A percentile compares a stretch with the other conserved stretches of the same genome.
Conservation (phyloP, 2,888 invertebrate genomes). For the Petrolisthes manimaculis region DNA sequence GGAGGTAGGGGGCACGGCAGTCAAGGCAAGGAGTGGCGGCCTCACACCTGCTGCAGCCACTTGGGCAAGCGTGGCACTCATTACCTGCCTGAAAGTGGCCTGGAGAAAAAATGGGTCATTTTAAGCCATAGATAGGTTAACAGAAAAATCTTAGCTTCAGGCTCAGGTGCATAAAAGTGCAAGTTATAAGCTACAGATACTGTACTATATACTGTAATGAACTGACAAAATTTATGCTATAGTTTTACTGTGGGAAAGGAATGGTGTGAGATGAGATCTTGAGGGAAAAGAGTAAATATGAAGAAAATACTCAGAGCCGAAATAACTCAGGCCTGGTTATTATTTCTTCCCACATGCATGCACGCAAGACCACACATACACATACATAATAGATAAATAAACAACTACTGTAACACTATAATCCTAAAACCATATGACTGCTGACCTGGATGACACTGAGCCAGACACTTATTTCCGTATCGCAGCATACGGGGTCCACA, state of each 20-base stretch:
- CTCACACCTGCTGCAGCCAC: slow-evolving; percentile 56
- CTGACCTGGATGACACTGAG: slow-evolving; percentile 59
- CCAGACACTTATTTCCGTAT: slow-evolving; percentile 55
- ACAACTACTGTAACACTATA: no score
- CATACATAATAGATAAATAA: no score
- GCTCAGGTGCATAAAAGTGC: not conserved
- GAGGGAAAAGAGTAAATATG: no score
- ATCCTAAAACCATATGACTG: no score
- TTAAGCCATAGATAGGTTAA: not conserved
- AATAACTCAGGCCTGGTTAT: not conserved
- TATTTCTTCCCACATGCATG: not conserved
- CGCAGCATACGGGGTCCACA: slow-evolving; percentile 47
- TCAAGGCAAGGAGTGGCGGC: slow-evolving; percentile 31
- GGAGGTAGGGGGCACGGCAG: slow-evolving; percentile 57
- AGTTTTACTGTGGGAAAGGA: no score
- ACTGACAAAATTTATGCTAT: no score
- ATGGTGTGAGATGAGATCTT: no score
- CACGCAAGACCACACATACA: no score
- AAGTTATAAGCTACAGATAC: not conserved
- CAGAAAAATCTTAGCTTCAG: not conserved
- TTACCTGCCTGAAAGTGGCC: slow-evolving; percentile 33
- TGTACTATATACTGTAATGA: no score
- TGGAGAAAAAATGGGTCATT: not conserved
- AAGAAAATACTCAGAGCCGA: not conserved
- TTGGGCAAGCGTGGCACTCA: slow-evolving; percentile 50